A percentile compares a stretch with the other conserved stretches of the same genome.
Evolutionary conservation across 2,113 vertebrate genomes (phyloP).

Genomic region (Platysternon megacephalum): DNA sequence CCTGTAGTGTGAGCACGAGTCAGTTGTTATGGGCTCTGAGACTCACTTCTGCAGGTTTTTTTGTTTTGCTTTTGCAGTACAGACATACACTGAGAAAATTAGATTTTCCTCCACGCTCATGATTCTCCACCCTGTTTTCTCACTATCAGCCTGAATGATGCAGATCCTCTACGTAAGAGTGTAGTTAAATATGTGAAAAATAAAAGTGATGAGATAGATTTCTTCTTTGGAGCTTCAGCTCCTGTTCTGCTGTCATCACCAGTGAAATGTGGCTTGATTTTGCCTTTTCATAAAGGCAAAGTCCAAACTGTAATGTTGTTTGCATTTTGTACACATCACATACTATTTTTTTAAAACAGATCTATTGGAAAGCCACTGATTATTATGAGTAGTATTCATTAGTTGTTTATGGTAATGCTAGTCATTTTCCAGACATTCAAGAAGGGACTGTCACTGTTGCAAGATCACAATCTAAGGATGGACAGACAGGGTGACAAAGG

Average conservation of each 20-base stretch:
- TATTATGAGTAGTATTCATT: background rate
- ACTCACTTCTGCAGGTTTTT: background rate
- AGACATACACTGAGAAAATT: background rate
- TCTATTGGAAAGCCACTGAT: background rate
- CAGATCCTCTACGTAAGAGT: background rate
- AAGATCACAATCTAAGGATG: background rate
- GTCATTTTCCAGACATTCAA: background rate
- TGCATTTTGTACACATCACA: too few relatives aligned
- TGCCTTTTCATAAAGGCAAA: too few relatives aligned
- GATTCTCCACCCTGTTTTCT: background rate
- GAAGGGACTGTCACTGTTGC: background rate
- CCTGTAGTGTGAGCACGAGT: background rate
- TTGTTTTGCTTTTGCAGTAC: background rate
- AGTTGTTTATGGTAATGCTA: background rate
- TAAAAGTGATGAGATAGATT: too few relatives aligned
- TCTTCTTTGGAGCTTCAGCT: too few relatives aligned
- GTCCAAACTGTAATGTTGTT: too few relatives aligned
- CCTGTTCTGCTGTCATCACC: too few relatives aligned
- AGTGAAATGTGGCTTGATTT: too few relatives aligned
- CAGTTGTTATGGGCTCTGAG: background rate
- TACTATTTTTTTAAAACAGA: too few relatives aligned
- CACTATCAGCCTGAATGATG: background rate
- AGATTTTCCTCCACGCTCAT: background rate
- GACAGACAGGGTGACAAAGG: background rate
- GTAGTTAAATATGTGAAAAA: too few relatives aligned